These are phyloP conservation scores for Gisinianus flammeolus DNA, from an alignment of 2,888 invertebrate species.

Conservation along the genomic window DNA sequence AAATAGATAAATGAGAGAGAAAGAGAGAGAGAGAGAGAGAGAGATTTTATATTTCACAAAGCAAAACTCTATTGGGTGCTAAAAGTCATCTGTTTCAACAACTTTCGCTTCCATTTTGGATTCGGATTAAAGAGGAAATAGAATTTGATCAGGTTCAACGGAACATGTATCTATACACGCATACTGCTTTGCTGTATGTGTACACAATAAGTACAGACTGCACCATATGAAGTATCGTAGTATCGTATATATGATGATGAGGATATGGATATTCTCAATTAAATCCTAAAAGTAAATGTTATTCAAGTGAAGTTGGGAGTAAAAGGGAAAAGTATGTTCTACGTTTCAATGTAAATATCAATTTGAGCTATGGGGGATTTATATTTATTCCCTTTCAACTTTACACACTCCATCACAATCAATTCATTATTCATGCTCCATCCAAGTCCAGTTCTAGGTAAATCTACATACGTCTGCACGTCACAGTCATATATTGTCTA, in stretches of 20 bases:
- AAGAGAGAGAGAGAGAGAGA: background rate
- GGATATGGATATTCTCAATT: background rate
- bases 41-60: too few relatives aligned
- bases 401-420: conserved; percentile 14
- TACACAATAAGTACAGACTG: background rate
- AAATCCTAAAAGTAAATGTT: conserved; percentile 23
- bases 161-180: background rate
- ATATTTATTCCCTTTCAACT: conserved; percentile 6
- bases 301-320: conserved; percentile 7
- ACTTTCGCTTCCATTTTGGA: background rate
- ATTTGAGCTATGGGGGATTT: conserved; percentile 10
- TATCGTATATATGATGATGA: background rate
- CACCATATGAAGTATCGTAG: background rate
- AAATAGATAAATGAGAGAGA: background rate
- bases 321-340: conserved; percentile 14
- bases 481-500: too few relatives aligned
- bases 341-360: conserved; percentile 10
- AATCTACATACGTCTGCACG: too few relatives aligned
- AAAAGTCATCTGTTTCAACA: too few relatives aligned
- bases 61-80: background rate
- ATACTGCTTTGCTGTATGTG: too few relatives aligned
- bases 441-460: background rate
- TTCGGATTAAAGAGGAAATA: background rate
- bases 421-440: background rate
- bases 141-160: background rate